Evolutionary conservation across 2,113 vertebrate species (phyloP).

Genomic region (Phalacrocorax aristotelis): DNA sequence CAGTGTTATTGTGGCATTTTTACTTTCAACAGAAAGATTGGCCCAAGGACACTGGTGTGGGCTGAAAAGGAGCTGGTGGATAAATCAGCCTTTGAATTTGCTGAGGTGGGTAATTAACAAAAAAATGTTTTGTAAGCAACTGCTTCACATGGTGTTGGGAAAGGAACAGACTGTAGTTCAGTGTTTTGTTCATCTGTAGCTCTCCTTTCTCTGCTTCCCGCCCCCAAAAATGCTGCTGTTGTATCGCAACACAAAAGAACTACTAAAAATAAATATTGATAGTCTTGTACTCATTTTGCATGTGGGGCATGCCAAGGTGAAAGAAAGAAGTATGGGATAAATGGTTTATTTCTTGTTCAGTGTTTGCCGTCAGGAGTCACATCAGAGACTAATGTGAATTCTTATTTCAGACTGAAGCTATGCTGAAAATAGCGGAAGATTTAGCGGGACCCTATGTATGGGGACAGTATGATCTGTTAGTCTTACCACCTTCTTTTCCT

Average conservation of each 20-base stretch:
- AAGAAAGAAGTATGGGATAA: background rate
- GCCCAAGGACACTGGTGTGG: conserved; percentile 92
- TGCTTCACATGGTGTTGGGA: background rate
- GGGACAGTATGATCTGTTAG: conserved; percentile 93
- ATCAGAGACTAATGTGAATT: background rate
- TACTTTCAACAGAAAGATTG: conserved; percentile 83
- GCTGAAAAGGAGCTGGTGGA: conserved; percentile 94
- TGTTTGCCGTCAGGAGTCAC: background rate
- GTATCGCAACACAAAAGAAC: background rate
- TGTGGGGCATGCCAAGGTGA: background rate
- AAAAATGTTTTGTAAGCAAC: background rate
- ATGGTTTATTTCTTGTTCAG: background rate
- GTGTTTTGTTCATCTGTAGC: background rate
- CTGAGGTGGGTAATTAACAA: conserved; percentile 81
- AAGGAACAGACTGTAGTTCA: background rate
- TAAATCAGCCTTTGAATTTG: conserved; percentile 90
- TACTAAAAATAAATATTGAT: background rate
- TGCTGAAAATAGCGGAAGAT: conserved; percentile 91
- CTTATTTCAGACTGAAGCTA: conserved; percentile 87
- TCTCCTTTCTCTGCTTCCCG: background rate
- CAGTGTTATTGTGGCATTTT: conserved; percentile 9
- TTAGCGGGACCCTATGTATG: conserved; percentile 93
- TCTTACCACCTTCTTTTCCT: conserved; percentile 94
- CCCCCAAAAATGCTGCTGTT: background rate
- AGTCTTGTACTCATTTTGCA: background rate